Evolutionary conservation across 2,888 invertebrate species (phyloP).

Genomic region (Nemoura dubitans): DNA sequence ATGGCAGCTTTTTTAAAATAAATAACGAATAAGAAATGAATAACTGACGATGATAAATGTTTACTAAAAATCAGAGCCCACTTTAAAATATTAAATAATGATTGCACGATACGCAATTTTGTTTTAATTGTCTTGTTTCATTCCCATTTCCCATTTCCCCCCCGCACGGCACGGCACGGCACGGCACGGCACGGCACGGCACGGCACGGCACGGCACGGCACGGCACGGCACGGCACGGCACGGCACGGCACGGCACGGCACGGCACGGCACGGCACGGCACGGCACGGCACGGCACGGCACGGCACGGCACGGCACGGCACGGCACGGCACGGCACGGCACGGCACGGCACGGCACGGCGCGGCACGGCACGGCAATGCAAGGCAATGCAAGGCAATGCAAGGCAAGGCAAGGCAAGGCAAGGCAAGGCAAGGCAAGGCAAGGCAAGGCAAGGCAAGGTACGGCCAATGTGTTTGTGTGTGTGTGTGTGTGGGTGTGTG

Average conservation of each 20-base stretch:
- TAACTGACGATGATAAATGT: background rate
- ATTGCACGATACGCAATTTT: background rate
- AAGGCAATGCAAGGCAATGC: too few species aligned
- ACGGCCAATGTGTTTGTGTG: too few species aligned
- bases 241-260: conserved; percentile 40
- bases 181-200: conserved; percentile 32
- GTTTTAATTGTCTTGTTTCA: background rate
- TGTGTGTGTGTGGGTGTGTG: too few species aligned
- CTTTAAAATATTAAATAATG: background rate
- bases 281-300: background rate
- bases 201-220: conserved; percentile 29
- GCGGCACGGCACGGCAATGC: too few species aligned
- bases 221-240: conserved; percentile 40
- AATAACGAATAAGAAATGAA: too few species aligned
- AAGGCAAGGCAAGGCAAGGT: too few species aligned
- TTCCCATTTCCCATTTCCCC: too few species aligned
- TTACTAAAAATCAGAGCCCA: background rate
- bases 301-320: too few species aligned
- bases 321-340: too few species aligned
- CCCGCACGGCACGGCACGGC: conserved; percentile 30
- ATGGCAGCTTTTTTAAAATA: background rate
- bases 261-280: conserved; percentile 36
- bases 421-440: too few species aligned
- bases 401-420: too few species aligned
- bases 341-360: too few species aligned